These are phyloP conservation scores for Luscinia megarhynchos DNA, from an alignment of 2,797 vertebrate species.

Conservation along the genomic window DNA sequence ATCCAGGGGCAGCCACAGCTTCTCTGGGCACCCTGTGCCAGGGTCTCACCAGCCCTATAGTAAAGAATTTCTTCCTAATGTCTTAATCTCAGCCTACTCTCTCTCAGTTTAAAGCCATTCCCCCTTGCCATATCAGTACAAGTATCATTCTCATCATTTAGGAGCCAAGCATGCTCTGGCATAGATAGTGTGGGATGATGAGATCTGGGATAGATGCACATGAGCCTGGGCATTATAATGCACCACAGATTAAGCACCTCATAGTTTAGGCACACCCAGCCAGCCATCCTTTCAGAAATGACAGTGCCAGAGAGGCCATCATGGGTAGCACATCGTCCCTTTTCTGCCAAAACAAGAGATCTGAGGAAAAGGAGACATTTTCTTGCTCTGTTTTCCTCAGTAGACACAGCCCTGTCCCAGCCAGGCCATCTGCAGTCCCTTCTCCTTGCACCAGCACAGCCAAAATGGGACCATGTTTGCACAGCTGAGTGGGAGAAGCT, in stretches of 20 bases:
- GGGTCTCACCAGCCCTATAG: background rate
- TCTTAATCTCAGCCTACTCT: background rate
- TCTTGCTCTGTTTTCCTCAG: rapidly evolving
- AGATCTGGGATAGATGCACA: background rate
- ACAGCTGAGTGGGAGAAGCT: background rate
- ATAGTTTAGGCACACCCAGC: background rate
- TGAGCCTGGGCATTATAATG: background rate
- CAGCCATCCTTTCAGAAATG: background rate
- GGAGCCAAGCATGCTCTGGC: background rate
- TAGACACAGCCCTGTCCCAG: background rate
- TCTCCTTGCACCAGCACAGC: background rate
- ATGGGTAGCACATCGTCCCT: rapidly evolving
- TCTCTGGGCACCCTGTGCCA: background rate
- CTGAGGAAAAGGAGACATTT: background rate
- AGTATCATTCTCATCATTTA: no score
- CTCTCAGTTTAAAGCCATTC: background rate
- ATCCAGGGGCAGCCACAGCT: background rate
- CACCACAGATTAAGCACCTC: background rate
- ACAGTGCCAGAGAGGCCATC: background rate
- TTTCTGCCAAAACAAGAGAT: background rate
- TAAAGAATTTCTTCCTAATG: background rate
- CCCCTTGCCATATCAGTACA: background rate
- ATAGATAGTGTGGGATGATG: background rate
- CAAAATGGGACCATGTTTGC: background rate
- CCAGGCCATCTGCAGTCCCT: background rate